A percentile compares a stretch with the other conserved stretches of the same genome.
These are phyloP conservation scores for Pammene aurita DNA, from an alignment of 2,888 invertebrate species.

Conservation along the genomic window DNA sequence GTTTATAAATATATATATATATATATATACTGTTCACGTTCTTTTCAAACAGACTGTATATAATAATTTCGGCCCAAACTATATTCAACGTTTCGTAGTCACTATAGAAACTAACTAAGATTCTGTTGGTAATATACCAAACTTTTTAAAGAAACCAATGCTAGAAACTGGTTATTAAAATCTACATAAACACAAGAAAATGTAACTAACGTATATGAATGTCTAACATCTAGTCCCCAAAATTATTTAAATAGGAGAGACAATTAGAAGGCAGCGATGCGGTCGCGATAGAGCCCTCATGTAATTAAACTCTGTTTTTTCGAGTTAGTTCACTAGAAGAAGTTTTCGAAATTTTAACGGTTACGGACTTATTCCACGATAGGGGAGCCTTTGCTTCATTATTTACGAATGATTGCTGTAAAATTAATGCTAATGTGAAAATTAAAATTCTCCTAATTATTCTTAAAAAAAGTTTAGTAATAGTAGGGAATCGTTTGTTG, in stretches of 20 bases:
- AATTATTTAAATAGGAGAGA: constrained; percentile 73
- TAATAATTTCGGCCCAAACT: too few species aligned
- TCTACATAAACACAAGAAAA: constrained; percentile 24
- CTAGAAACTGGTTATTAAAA: constrained; percentile 4
- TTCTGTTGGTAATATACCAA: too few species aligned
- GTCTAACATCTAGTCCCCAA: constrained; percentile 53
- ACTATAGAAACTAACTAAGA: too few species aligned
- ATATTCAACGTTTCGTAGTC: too few species aligned
- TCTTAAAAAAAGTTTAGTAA: constrained; percentile 6
- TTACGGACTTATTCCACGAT: constrained; percentile 52
- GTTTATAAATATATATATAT: too few species aligned
- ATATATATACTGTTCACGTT: too few species aligned
- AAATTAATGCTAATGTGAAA: constrained; percentile 48
- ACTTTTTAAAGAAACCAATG: not conserved
- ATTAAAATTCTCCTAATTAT: constrained; percentile 28
- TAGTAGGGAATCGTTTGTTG: constrained; percentile 4
- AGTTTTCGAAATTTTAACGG: constrained; percentile 67
- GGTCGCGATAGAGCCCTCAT: constrained; percentile 69
- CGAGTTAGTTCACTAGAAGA: constrained; percentile 47
- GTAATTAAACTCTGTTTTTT: constrained; percentile 67
- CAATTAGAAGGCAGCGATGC: constrained; percentile 63
- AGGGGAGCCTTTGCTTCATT: constrained; percentile 52
- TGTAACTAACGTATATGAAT: constrained; percentile 49
- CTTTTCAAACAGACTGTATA: too few species aligned
- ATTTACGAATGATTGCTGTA: constrained; percentile 49